These are phyloP conservation scores for Bombus balteatus DNA, from an alignment of 1,140 invertebrate species.

Conservation along the genomic window DNA sequence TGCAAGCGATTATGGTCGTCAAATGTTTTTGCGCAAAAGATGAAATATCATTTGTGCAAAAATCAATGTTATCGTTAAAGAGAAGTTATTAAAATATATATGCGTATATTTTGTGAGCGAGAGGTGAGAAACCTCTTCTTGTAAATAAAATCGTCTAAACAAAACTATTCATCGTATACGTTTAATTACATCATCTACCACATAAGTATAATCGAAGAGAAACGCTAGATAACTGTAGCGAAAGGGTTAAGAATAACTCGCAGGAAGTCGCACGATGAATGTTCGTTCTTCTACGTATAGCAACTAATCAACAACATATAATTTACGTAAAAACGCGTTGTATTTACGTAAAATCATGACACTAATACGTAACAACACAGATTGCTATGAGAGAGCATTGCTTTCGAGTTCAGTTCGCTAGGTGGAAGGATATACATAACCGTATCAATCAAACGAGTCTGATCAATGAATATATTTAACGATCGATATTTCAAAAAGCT, in stretches of 20 bases:
- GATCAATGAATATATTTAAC: background rate
- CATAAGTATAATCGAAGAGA: background rate
- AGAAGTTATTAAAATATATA: background rate
- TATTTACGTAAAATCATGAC: conserved; percentile 20
- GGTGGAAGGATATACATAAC: conserved; percentile 8
- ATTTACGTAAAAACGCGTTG: conserved; percentile 28
- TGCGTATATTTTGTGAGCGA: background rate
- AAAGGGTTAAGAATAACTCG: background rate
- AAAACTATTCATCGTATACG: no score
- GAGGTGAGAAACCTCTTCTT: no score
- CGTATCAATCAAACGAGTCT: background rate
- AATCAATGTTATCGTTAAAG: background rate
- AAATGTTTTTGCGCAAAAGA: no score
- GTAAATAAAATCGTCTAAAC: no score
- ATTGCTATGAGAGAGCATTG: conserved; percentile 38
- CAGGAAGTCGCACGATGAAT: conserved; percentile 23
- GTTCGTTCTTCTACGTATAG: conserved; percentile 4
- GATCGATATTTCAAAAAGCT: background rate
- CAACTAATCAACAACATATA: conserved; percentile 48
- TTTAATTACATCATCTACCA: background rate
- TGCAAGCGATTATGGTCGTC: no score
- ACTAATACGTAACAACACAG: conserved; percentile 29
- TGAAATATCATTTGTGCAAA: no score
- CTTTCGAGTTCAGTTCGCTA: conserved; percentile 1
- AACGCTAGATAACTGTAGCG: background rate